These are phyloP conservation scores for Melanostoma scalare DNA, from an alignment of 2,888 invertebrate species.

Conservation along the genomic window DNA sequence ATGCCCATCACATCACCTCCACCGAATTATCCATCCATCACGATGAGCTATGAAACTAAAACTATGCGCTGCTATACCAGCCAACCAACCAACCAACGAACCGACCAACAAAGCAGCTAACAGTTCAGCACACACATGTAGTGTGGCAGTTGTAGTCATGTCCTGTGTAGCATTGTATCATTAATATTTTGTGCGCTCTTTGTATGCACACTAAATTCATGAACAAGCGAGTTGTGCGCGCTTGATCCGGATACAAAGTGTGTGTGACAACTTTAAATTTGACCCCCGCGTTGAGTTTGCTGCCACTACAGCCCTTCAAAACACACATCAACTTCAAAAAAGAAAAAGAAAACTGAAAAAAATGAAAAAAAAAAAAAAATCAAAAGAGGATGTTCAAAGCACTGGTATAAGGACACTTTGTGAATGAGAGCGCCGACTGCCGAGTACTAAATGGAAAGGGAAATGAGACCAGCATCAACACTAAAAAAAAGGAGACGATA, in stretches of 20 bases:
- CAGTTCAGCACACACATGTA: background rate
- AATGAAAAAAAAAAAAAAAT: too few relatives aligned
- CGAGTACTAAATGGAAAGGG: constrained; percentile 14
- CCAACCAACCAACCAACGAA: too few relatives aligned
- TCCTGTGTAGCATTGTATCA: constrained; percentile 35
- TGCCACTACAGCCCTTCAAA: constrained; percentile 9
- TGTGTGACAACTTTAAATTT: constrained; percentile 43
- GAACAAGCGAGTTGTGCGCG: constrained; percentile 33
- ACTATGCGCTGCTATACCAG: background rate
- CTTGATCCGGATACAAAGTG: constrained; percentile 13
- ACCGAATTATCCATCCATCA: constrained; percentile 61
- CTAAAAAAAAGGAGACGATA: background rate
- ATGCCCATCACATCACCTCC: constrained; percentile 4
- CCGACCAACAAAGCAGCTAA: too few relatives aligned
- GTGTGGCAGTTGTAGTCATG: constrained; percentile 27
- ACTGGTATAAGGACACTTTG: constrained; percentile 7
- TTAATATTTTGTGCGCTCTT: constrained; percentile 52
- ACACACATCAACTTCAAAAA: constrained; percentile 5
- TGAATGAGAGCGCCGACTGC: background rate
- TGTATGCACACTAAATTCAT: constrained; percentile 51
- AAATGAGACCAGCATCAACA: background rate
- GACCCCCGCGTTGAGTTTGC: background rate
- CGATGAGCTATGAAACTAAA: constrained; percentile 38
- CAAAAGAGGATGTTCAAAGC: constrained; percentile 10
- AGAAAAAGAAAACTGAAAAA: background rate